Evolutionary conservation across 37 sponge, comb jelly and placozoan species (phyloP), one percentile per base, ranked within the genome.

Genomic region (Cliona cf. orientalis): DNA sequence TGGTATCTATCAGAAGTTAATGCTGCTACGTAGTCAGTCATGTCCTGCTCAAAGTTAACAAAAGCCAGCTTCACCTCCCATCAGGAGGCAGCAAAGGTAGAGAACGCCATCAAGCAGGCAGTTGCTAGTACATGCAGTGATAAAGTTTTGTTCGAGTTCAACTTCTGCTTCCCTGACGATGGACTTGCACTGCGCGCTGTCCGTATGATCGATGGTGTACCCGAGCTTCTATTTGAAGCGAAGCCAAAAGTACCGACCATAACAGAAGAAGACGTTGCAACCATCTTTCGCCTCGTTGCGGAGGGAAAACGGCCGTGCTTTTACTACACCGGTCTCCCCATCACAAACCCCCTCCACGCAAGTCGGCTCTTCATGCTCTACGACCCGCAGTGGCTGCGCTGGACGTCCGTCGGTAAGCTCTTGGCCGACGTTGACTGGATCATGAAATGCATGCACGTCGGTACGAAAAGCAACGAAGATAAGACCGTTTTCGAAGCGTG

Each of bases 221-320:
- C 88, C 2, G 26, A 74, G 34, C 69, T 87, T 2, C 55, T 34
- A 22, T 87, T 87, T 33, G 56, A 34, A 2, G 55, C 75, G 5
- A 62, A 67, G 5, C 75, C 28, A 0, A 64, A 81, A 6, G 68
- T 81, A 3, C 83, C 82, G 31, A 43, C 83, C 9, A 58, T 87
- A 12, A 81, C 65, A 26, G 88, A 87, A 87, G 88, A 82, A 53
- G 88, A 87, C 34, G 60, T 80, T 9, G 88, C 88, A 3, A 64
- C 28, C 12, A 42, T 49, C 12, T 28, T 72, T 7, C 68, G 76
- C 6, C 81, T 80, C 9, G 35, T 14, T 3, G 23, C 12, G 7
- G 88, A 87, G 26, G 56, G 62, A 1, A 73, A 58, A 40, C 35
- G 75, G 21, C 88, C 88, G 0, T 56, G 43, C 22, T 87, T 87